These are phyloP conservation scores for Indicator maculatus DNA, from an alignment of 2,113 vertebrate species.

Conservation along the genomic window DNA sequence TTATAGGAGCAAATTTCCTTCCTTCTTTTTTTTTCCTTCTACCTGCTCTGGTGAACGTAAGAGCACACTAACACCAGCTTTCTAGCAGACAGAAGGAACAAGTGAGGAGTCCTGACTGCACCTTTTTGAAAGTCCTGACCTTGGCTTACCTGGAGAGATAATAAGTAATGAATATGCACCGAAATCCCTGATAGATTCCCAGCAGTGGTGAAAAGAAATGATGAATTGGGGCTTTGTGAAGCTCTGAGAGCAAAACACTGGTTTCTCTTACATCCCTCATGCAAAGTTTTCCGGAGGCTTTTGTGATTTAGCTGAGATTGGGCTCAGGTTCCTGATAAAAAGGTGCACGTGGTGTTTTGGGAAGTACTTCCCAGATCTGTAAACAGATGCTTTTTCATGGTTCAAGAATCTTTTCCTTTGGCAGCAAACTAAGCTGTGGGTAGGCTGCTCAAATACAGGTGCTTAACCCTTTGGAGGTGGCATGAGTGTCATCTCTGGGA, in stretches of 20 bases:
- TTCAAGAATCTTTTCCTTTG: background rate
- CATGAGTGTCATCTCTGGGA: background rate
- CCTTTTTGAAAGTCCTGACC: background rate
- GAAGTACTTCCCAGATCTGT: background rate
- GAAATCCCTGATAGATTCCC: background rate
- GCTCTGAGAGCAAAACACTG: background rate
- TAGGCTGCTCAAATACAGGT: background rate
- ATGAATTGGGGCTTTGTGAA: constrained; percentile 62
- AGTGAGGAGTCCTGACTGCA: background rate
- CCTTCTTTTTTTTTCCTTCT: background rate
- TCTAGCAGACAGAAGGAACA: background rate
- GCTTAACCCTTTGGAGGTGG: background rate
- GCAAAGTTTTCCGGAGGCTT: background rate
- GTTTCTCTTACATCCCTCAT: constrained; percentile 15
- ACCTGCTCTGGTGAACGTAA: background rate
- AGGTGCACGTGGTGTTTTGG: background rate
- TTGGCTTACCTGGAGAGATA: constrained; percentile 33
- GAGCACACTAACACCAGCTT: rapidly evolving
- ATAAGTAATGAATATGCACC: constrained; percentile 14
- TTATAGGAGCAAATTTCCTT: background rate
- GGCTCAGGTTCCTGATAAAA: background rate
- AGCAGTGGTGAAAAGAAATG: background rate
- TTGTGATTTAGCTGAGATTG: background rate
- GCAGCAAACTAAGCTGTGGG: rapidly evolving
- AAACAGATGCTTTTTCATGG: background rate